A percentile compares a stretch with the other conserved stretches of the same genome.
These are phyloP conservation scores for Drosophila meridiana DNA, from an alignment of 2,888 invertebrate genomes.

Conservation along the genomic window DNA sequence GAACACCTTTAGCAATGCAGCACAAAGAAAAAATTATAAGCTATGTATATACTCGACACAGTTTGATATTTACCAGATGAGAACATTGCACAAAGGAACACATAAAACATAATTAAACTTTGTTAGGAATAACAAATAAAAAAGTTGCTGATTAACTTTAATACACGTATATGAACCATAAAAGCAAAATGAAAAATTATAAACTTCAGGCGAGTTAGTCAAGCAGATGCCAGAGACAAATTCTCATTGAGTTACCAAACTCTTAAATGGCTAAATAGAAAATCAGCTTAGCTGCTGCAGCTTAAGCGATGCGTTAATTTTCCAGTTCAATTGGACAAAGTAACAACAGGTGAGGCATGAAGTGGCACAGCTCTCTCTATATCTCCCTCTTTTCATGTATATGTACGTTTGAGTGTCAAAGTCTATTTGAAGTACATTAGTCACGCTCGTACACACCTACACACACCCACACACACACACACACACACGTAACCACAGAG, in stretches of 20 bases:
- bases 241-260: neutral
- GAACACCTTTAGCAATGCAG: neutral
- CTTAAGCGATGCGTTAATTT: constrained; percentile 49
- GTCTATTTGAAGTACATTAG: constrained; percentile 64
- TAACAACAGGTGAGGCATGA: constrained; percentile 53
- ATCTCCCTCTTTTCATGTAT: neutral
- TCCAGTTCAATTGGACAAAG: constrained; percentile 54
- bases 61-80: neutral
- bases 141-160: neutral
- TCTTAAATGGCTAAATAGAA: constrained; percentile 15
- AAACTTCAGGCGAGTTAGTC: neutral
- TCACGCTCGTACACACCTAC: constrained; percentile 37
- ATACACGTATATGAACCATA: neutral
- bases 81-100: neutral
- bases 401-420: constrained; percentile 40
- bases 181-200: neutral
- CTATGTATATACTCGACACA: neutral
- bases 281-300: constrained; percentile 49
- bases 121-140: neutral
- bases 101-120: neutral
- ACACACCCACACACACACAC: neutral
- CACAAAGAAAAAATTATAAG: neutral
- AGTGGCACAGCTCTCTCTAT: constrained; percentile 3
- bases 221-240: neutral
- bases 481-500: neutral